Evolutionary conservation across 2,888 invertebrate genomes (phyloP).

Genomic region (Ennomos quercinarius): DNA sequence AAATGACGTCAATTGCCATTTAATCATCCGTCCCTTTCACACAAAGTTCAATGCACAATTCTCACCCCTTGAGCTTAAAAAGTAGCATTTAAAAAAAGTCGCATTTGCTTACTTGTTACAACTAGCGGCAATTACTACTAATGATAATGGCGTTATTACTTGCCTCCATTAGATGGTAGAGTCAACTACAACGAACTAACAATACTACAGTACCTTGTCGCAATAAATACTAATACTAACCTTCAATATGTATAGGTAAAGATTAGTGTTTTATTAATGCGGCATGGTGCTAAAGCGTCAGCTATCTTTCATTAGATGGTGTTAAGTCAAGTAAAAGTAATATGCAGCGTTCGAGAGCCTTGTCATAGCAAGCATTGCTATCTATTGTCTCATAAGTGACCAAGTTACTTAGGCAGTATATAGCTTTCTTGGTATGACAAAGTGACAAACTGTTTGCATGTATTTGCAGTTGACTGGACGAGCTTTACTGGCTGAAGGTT

Average conservation of each 20-base stretch:
- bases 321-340: constrained; percentile 2
- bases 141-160: constrained; percentile 72
- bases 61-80: constrained; percentile 36
- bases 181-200: constrained; percentile 18
- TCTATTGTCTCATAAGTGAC: background rate
- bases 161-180: constrained; percentile 58
- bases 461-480: constrained; percentile 11
- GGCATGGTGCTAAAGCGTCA: constrained; percentile 5
- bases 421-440: constrained; percentile 10
- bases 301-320: constrained; percentile 6
- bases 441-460: constrained; percentile 1
- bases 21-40: constrained; percentile 29
- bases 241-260: background rate
- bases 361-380: constrained; percentile 6
- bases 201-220: constrained; percentile 12
- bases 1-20: constrained; percentile 3
- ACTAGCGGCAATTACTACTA: constrained; percentile 66
- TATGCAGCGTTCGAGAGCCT: background rate
- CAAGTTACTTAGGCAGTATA: no score
- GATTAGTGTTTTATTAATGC: background rate
- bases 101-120: constrained; percentile 42
- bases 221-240: background rate
- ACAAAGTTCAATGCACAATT: constrained; percentile 34
- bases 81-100: constrained; percentile 36
- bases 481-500: constrained; percentile 31